Conservation (phyloP, 1,140 invertebrate genomes). For the Drosophila kikkawai region DNA sequence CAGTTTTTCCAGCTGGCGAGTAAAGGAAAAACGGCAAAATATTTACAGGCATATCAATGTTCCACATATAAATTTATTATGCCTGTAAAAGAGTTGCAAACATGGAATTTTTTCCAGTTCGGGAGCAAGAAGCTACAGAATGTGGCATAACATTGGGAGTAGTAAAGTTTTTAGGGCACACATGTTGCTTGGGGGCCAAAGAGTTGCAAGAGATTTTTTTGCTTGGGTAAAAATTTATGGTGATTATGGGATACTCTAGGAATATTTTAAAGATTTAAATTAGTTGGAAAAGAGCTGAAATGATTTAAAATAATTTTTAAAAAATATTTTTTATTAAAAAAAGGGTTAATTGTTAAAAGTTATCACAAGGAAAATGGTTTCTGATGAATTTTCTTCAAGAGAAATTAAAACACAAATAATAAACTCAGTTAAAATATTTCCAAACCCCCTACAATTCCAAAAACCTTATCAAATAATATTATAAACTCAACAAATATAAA, state of each 20-base stretch:
- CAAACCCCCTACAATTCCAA: too few relatives aligned
- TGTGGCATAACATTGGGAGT: conserved; percentile 20
- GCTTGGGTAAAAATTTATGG: background rate
- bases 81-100: conserved; percentile 53
- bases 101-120: conserved; percentile 18
- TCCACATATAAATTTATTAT: conserved; percentile 72
- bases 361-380: background rate
- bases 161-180: conserved; percentile 52
- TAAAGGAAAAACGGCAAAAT: conserved; percentile 32
- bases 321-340: background rate
- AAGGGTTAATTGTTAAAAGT: background rate
- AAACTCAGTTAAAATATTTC: background rate
- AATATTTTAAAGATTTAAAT: too few relatives aligned
- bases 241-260: conserved; percentile 18
- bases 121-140: conserved; percentile 14
- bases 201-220: background rate
- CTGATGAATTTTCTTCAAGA: background rate
- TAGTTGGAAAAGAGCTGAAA: background rate
- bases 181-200: conserved; percentile 36
- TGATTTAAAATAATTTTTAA: background rate
- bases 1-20: conserved; percentile 1
- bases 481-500: background rate
- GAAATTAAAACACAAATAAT: background rate
- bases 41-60: conserved; percentile 67
- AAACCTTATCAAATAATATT: background rate